Conservation (phyloP, 92 coral and sea anemone species). For the Pocillopora grandis region DNA sequence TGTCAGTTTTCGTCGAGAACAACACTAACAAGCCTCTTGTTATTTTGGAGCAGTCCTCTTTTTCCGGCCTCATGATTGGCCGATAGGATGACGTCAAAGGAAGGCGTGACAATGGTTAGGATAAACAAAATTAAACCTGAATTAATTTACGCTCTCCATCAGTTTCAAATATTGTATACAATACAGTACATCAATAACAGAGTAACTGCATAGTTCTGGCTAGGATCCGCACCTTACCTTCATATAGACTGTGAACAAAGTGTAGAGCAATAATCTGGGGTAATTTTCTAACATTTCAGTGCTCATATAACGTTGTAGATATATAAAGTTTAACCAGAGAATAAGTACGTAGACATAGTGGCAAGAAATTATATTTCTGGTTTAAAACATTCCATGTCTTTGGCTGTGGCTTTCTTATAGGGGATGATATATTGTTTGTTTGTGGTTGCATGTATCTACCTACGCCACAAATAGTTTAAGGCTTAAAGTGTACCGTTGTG, state of each 20-base stretch:
- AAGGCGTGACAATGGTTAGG: not conserved
- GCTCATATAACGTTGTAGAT: not conserved
- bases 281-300: not conserved
- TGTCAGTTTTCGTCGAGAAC: constrained; percentile 92
- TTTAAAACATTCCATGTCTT: too few species aligned
- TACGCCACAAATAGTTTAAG: too few species aligned
- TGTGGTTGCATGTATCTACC: too few species aligned
- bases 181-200: not conserved
- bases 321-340: not conserved
- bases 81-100: constrained; percentile 37
- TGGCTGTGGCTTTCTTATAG: too few species aligned
- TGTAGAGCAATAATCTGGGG: not conserved
- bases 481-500: too few species aligned
- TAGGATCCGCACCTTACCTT: not conserved
- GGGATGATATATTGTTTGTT: too few species aligned
- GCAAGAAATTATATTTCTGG: too few species aligned
- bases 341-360: too few species aligned
- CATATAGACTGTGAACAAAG: not conserved
- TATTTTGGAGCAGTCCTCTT: constrained; percentile 76
- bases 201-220: not conserved
- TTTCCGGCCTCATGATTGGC: constrained; percentile 92
- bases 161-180: not conserved
- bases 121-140: not conserved
- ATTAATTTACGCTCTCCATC: not conserved
- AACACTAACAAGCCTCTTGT: constrained; percentile 84